These are phyloP conservation scores for Halictus ligatus DNA, from an alignment of 2,888 invertebrate genomes.

Conservation along the genomic window DNA sequence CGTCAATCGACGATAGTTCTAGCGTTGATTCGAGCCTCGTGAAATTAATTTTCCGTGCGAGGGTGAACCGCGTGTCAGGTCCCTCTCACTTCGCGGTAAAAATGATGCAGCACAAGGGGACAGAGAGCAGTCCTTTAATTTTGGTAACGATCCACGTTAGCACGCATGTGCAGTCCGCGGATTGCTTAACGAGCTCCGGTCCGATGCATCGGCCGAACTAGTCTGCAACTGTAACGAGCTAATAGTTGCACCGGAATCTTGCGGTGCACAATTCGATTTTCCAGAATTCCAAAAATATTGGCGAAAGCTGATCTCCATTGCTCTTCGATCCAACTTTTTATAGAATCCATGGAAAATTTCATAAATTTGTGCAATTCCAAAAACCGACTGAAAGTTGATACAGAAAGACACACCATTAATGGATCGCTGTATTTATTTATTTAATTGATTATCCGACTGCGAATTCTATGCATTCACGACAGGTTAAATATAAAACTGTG, in stretches of 20 bases:
- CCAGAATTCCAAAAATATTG: background rate
- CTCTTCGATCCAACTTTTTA: background rate
- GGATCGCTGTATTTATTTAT: too few relatives aligned
- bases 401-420: background rate
- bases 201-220: conserved; percentile 57
- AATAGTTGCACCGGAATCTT: conserved; percentile 32
- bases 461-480: too few relatives aligned
- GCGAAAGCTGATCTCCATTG: background rate
- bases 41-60: background rate
- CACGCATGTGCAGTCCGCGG: conserved; percentile 58
- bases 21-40: background rate
- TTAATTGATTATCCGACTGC: too few relatives aligned
- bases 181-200: conserved; percentile 61
- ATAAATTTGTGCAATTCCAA: too few relatives aligned
- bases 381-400: background rate
- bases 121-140: conserved; percentile 57
- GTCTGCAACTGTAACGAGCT: conserved; percentile 46
- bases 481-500: too few relatives aligned
- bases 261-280: background rate
- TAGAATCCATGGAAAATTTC: background rate
- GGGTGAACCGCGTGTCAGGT: background rate
- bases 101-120: conserved; percentile 37
- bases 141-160: conserved; percentile 60
- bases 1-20: conserved; percentile 6
- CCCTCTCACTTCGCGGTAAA: conserved; percentile 13